Conservation (phyloP, 2,888 invertebrate genomes). For the Lycia hirtaria region DNA sequence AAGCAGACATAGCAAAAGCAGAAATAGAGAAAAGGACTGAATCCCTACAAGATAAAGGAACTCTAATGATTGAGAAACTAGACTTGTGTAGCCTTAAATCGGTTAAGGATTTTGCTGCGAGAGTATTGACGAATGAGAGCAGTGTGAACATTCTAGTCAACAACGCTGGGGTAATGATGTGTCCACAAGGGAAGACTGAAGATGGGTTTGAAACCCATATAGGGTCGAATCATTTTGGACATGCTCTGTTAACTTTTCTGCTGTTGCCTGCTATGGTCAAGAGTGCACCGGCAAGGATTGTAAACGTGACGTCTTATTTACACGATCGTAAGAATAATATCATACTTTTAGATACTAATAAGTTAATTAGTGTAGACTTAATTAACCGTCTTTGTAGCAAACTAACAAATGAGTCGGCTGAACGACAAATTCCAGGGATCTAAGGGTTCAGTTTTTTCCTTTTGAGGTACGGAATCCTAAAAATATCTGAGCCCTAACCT, state of each 20-base stretch:
- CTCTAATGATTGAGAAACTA: conserved; percentile 71
- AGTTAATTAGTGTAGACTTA: too few species aligned
- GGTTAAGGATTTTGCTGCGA: conserved; percentile 81
- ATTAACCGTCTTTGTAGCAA: too few species aligned
- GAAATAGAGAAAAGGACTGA: conserved; percentile 67
- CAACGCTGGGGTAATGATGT: conserved; percentile 89
- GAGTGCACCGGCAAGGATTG: conserved; percentile 85
- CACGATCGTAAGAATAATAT: conserved; percentile 70
- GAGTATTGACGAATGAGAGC: conserved; percentile 71
- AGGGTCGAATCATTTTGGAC: conserved; percentile 88
- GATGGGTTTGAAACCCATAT: conserved; percentile 89
- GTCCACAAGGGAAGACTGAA: conserved; percentile 85
- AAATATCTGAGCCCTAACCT: too few species aligned
- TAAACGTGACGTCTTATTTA: conserved; percentile 86
- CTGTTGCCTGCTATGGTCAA: conserved; percentile 85
- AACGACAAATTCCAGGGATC: too few species aligned
- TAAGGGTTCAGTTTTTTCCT: too few species aligned
- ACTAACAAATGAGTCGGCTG: too few species aligned
- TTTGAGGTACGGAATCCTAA: too few species aligned
- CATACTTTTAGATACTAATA: not conserved
- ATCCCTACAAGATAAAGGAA: conserved; percentile 47
- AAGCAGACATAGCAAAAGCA: conserved; percentile 81
- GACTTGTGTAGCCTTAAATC: conserved; percentile 85
- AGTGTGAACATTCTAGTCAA: conserved; percentile 86
- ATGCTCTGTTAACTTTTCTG: conserved; percentile 86